A percentile compares a stretch with the other conserved stretches of the same genome.
phyloP scores from a whole-genome alignment of 2,113 vertebrate species.

The Hiodon alosoides region DNA sequence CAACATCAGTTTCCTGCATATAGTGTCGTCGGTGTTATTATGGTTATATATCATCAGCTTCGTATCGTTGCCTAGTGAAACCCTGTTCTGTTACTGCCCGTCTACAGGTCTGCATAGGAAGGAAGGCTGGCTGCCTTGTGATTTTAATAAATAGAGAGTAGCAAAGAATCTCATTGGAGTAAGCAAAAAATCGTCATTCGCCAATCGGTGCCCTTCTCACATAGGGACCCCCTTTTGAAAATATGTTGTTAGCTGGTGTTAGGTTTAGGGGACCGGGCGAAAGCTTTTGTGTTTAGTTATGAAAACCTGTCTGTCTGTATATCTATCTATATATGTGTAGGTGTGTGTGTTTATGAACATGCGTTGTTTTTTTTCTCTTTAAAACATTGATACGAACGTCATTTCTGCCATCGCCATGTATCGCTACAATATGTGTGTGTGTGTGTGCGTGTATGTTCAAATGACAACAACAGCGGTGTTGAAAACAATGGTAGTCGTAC shows the following conservation, averaged over 20 bases:
- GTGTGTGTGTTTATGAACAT: background rate
- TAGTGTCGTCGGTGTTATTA: background rate
- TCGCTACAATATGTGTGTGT: too few relatives aligned
- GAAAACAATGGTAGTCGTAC: background rate
- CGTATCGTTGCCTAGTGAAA: conserved; percentile 61
- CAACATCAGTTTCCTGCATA: background rate
- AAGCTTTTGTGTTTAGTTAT: too few relatives aligned
- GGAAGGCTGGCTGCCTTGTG: conserved; percentile 89
- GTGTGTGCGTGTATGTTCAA: background rate
- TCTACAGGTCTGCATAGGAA: conserved; percentile 89
- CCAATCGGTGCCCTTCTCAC: conserved; percentile 83
- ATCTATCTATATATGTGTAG: background rate
- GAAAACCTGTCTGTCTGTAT: too few relatives aligned
- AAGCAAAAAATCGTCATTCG: conserved; percentile 86
- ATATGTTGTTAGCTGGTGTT: conserved; percentile 24
- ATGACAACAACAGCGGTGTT: background rate
- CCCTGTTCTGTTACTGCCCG: conserved; percentile 64
- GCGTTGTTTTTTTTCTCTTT: too few relatives aligned
- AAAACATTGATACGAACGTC: too few relatives aligned
- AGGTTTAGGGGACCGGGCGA: conserved; percentile 29
- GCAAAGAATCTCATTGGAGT: conserved; percentile 81
- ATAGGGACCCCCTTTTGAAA: conserved; percentile 69
- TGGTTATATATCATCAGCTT: conserved; percentile 34
- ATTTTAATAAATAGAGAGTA: conserved; percentile 96
- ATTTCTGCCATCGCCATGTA: too few relatives aligned